Conservation (phyloP, 2,113 vertebrate species). For the Oncorhynchus kisutch region DNA sequence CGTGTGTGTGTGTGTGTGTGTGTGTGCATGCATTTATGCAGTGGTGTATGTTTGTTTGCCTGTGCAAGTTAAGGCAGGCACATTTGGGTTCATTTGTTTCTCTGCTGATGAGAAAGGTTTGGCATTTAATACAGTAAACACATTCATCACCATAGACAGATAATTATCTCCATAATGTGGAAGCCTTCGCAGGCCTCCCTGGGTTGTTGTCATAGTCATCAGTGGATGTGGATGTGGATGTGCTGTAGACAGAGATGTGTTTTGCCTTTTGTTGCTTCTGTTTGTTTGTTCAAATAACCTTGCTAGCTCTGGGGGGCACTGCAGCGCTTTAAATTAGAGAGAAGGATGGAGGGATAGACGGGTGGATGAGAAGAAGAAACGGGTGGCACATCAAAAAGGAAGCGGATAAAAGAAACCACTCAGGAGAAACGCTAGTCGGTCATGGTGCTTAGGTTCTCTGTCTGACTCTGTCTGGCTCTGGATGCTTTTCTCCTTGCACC, state of each 20-base stretch:
- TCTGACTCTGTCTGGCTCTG: neutral
- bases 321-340: slow-evolving; percentile 13
- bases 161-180: slow-evolving; percentile 73
- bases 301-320: slow-evolving; percentile 17
- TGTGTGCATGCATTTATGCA: slow-evolving; percentile 5
- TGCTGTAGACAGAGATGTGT: slow-evolving; percentile 19
- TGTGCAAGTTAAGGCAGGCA: no score
- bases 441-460: neutral
- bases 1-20: slow-evolving; percentile 11
- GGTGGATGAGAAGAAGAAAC: neutral
- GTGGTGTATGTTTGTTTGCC: no score
- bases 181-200: slow-evolving; percentile 42
- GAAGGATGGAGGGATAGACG: no score
- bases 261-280: slow-evolving; percentile 18
- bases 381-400: neutral
- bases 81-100: neutral
- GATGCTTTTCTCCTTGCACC: slow-evolving; percentile 50
- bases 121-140: slow-evolving; percentile 72
- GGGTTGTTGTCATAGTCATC: slow-evolving; percentile 28
- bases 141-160: slow-evolving; percentile 74
- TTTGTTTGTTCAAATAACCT: slow-evolving; percentile 26
- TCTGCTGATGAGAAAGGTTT: slow-evolving; percentile 65
- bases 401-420: slow-evolving; percentile 18
- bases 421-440: slow-evolving; percentile 9
- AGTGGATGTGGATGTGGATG: no score